phyloP scores from a whole-genome alignment of 2,113 vertebrate species.

The Taurulus bubalis region DNA sequence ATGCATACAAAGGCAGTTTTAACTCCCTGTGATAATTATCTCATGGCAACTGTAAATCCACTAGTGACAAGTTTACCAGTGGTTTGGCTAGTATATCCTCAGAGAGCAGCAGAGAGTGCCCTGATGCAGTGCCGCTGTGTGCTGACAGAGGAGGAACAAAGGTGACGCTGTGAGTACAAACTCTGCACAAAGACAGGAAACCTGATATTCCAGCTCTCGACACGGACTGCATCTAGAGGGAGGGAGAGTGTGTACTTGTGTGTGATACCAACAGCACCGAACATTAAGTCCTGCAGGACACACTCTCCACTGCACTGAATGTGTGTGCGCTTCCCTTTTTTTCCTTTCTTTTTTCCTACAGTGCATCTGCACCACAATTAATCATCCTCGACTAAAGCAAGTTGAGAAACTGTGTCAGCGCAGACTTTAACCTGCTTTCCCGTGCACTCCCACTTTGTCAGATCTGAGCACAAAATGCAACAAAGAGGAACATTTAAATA shows the following conservation, averaged over 20 bases:
- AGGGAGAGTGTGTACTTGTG: conserved; percentile 51
- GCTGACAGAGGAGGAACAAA: conserved; percentile 79
- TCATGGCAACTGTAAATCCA: conserved; percentile 55
- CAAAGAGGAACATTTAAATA: conserved; percentile 13
- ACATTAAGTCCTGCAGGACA: conserved; percentile 69
- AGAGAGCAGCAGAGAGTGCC: conserved; percentile 63
- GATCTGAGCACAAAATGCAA: neutral
- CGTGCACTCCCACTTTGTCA: conserved; percentile 12
- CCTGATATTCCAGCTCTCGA: conserved; percentile 84
- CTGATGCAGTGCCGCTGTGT: conserved; percentile 67
- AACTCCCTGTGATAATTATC: conserved; percentile 63
- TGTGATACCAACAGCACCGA: conserved; percentile 61
- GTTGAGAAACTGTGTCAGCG: conserved; percentile 50
- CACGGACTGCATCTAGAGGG: conserved; percentile 60
- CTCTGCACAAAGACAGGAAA: conserved; percentile 83
- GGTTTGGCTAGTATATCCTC: conserved; percentile 47
- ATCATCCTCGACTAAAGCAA: conserved; percentile 41
- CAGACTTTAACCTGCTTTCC: conserved; percentile 36
- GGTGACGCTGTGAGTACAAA: conserved; percentile 81
- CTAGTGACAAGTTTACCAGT: conserved; percentile 38
- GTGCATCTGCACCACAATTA: conserved; percentile 58
- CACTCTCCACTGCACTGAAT: neutral
- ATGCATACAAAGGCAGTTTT: conserved; percentile 46
- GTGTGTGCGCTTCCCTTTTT: neutral
- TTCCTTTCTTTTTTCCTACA: neutral